Evolutionary conservation across 2,113 vertebrate genomes (phyloP).

Genomic region (Chitala chitala): DNA sequence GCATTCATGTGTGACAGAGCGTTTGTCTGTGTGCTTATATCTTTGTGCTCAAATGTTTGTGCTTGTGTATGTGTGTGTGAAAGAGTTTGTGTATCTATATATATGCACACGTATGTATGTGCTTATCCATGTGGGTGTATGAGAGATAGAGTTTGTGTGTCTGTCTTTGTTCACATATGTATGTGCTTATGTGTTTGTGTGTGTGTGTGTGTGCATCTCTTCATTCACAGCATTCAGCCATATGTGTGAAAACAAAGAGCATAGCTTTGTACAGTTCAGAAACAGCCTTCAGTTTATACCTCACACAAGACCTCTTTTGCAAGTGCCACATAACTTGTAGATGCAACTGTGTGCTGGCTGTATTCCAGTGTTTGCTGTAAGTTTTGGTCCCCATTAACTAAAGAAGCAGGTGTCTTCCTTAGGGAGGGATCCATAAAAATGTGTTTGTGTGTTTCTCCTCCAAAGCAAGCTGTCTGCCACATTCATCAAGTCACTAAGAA

Average conservation of each 20-base stretch:
- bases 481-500: conserved; percentile 8
- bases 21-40: too few relatives aligned
- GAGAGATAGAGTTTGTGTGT: too few relatives aligned
- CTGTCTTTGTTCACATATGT: too few relatives aligned
- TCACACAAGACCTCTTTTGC: neutral
- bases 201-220: too few relatives aligned
- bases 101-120: too few relatives aligned
- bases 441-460: neutral
- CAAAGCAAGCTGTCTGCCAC: neutral
- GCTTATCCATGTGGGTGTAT: too few relatives aligned
- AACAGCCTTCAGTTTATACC: neutral
- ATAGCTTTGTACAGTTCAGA: neutral
- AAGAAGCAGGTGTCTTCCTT: conserved; percentile 16
- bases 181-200: too few relatives aligned
- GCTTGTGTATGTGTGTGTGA: too few relatives aligned
- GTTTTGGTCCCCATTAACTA: conserved; percentile 21
- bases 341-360: neutral
- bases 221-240: too few relatives aligned
- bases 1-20: neutral
- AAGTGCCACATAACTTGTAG: neutral
- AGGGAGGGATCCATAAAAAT: conserved; percentile 18
- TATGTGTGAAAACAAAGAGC: too few relatives aligned
- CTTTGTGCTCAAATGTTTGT: too few relatives aligned
- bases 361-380: neutral
- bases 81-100: too few relatives aligned